Percentiles rank a stretch among this genome's conserved stretches.
These are phyloP conservation scores for Anolis sagrei DNA, from an alignment of 2,113 vertebrate species.

Conservation along the genomic window DNA sequence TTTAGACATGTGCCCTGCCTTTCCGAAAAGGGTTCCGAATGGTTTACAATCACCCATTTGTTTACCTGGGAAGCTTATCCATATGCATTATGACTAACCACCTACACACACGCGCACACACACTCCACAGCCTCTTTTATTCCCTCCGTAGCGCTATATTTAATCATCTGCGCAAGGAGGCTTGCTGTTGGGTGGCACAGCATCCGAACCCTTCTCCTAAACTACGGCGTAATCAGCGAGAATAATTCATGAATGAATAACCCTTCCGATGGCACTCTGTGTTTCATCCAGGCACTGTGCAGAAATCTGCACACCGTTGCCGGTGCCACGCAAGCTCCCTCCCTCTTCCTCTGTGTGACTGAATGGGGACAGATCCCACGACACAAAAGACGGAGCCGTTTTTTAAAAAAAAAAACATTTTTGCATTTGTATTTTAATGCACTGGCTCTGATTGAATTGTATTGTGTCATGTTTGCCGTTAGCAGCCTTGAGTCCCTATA, in stretches of 20 bases:
- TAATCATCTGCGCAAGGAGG: slow-evolving; percentile 1
- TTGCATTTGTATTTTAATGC: too few relatives aligned
- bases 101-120: background rate
- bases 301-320: background rate
- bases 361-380: background rate
- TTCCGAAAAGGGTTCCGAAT: slow-evolving; percentile 9
- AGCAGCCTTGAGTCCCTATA: too few relatives aligned
- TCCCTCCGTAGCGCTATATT: background rate
- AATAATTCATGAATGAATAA: slow-evolving; percentile 31
- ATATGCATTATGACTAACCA: slow-evolving; percentile 22
- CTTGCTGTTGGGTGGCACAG: slow-evolving; percentile 17
- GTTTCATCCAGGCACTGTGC: background rate
- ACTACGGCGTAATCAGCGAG: slow-evolving; percentile 17
- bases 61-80: slow-evolving; percentile 7
- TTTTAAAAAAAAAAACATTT: too few relatives aligned
- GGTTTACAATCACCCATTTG: background rate
- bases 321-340: background rate
- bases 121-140: background rate
- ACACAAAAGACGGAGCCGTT: too few relatives aligned
- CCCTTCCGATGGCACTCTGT: background rate
- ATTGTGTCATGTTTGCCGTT: too few relatives aligned
- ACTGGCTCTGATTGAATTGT: too few relatives aligned
- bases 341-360: background rate
- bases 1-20: background rate
- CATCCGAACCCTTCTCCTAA: background rate